Base-by-base conservation (phyloP, 2,113 vertebrate genomes). In the Albula goreensis region DNA sequence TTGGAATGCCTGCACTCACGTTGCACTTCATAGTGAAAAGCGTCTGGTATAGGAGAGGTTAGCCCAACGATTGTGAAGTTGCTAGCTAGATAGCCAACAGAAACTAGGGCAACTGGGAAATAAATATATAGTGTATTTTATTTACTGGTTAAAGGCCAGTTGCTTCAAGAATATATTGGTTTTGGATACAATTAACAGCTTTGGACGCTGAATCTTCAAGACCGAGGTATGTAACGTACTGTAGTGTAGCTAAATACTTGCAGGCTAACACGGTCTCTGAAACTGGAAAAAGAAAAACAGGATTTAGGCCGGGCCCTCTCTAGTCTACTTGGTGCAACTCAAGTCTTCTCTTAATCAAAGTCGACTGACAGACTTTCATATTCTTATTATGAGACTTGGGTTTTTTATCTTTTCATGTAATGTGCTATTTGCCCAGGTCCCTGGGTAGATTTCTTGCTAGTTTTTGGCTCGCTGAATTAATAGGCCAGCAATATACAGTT, bases 11-110 rank as follows among this genome's bases (percentile, higher is more conserved):
- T 82, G 84, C 85, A 56, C 89, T 96, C 96, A 96, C 95, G 95
- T 96, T 95, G 96, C 91, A 91, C 81, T 85, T 92, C 89, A 92
- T 31, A 10, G 94, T 94, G 95, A 94, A 89, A 88, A 19, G 84
- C 90, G 87, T 89, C 85, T 60, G 84, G 81, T 52, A 4, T 53
- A 4, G 19, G 52, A 78, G 85, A n/a, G 86, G 56, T 88, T 88
- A 87, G 31, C 31, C 31, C 31, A 41, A 66, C 80, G 41, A 60
- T 52, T 81, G n/a, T 12, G 74, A 13, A 31, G 57, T 82, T 82
- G 78, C 22, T 31, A 74, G 4, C 22, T 31, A 22, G 70, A 74
- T 25, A 74, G 70, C n/a, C n/a, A n/a, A 74, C n/a, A 74, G 83
- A 87, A 90, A 89, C n/a, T 66, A 7, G 31, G 50, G 84, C 53